A percentile compares a stretch with the other conserved stretches of the same genome.
Conservation (phyloP, 2,113 vertebrate species). For the Datnioides undecimradiatus region DNA sequence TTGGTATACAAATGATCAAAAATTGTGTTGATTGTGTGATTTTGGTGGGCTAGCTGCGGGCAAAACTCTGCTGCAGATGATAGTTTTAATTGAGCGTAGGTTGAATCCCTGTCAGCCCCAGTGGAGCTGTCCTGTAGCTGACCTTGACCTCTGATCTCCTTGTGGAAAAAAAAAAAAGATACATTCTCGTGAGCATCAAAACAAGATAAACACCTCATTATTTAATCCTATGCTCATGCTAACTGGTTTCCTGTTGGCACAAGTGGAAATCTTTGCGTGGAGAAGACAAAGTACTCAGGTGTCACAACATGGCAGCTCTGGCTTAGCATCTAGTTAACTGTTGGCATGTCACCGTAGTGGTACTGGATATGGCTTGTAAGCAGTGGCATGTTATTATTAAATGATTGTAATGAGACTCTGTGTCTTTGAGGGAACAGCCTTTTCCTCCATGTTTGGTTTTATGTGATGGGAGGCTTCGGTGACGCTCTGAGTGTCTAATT, state of each 20-base stretch:
- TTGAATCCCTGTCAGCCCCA: background rate
- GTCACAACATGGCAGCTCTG: constrained; percentile 21
- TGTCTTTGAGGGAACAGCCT: constrained; percentile 29
- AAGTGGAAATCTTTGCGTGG: background rate
- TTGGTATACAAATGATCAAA: background rate
- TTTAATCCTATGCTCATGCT: background rate
- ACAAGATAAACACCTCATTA: constrained; percentile 1
- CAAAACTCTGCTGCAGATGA: background rate
- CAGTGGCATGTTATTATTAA: constrained; percentile 26
- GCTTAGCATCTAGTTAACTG: background rate
- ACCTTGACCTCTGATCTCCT: constrained; percentile 11
- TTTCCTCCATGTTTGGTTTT: constrained; percentile 27
- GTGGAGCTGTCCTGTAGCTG: background rate
- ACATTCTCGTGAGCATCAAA: background rate
- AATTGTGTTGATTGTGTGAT: too few relatives aligned
- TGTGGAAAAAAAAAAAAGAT: background rate
- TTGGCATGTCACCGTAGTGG: background rate
- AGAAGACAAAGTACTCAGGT: background rate
- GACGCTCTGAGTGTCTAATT: constrained; percentile 17
- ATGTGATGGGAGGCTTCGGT: constrained; percentile 28
- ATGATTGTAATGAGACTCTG: constrained; percentile 8
- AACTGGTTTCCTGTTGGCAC: constrained; percentile 5
- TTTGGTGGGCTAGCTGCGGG: background rate
- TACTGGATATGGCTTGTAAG: background rate
- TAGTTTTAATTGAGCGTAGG: too few relatives aligned